Base-by-base conservation (phyloP, 2,888 invertebrate genomes). In the Chymomyza caudatula region DNA sequence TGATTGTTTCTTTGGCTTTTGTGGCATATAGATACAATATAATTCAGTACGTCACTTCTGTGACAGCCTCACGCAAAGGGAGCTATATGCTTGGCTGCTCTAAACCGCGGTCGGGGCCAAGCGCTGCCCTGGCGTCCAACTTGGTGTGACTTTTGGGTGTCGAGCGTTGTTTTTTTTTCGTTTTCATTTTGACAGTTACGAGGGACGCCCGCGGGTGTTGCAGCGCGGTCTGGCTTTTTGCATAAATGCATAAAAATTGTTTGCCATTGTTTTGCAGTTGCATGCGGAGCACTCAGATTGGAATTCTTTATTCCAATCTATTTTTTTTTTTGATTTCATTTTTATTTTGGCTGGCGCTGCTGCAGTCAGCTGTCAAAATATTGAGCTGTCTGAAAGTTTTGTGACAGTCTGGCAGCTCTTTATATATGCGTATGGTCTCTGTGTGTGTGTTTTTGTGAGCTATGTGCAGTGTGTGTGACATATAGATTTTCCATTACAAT, bases 191-290 rank as follows among this genome's bases (percentile, higher is more conserved):
- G 84, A 85, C 84, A 82, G 81, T 67, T 69, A 44, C 44, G 29
- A 52, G 57, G 44, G 29, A 60, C 47, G 42, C 20, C 17, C 2
- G 44, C 13, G 52, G 13, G 15, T 42, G 37, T 5, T 11, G 20
- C 5, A 17, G 8, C 13, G 15, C 17, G 29, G 20, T 23, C n/a
- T 19, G 57, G 55, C 8, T 65, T 67, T 81, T 86, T 83, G 82
- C 82, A 86, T 86, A 86, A 83, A 86, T 86, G 85, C 85, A 83
- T 83, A 81, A 74, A 86, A 84, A 86, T 79, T 77, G 84, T 73
- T 83, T 81, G 60, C 80, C 85, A 80, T 80, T 80, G 80, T 80
- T 85, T 83, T 75, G 6, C 73, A 67, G 67, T 68, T 65, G 71
- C 62, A 47, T 42, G 57, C 29, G 11, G 60, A 74, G 71, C 62